Evolutionary conservation across 2,797 vertebrate species (phyloP), one percentile per base, ranked within the genome.

Genomic region (Melanotaenia nigrans): DNA sequence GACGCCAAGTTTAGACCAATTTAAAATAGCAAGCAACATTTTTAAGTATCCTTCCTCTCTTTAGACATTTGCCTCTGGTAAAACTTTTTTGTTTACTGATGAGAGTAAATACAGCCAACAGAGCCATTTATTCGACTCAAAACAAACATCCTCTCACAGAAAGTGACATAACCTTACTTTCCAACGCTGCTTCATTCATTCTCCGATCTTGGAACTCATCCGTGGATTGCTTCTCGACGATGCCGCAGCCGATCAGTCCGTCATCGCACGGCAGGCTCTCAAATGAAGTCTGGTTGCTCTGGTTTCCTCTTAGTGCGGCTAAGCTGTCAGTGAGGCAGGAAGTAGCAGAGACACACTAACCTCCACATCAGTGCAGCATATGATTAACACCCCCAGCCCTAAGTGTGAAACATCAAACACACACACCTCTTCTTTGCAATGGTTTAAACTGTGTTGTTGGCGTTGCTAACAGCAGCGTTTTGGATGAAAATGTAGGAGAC

Each of bases 281-380:
- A 22, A 56, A 0, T 32, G 24, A 38, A 38, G 51, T 68, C 63
- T 61, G 72, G 61, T 69, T 70, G 59, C 72, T 65, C 64, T 79
- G 69, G 81, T 80, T 94, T 92, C 92, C 88, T 89, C 40, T 82
- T 4, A 62, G 82, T 1, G 57, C 72, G 66, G 55, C 58, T 69
- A 10, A 56, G 35, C 73, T 66, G 58, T 54, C 13, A 30, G 40
- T 32, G 60, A 89, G 61, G 84, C 93, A 94, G 94, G 94, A 94
- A 94, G 87, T 85, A 3, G 20, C 35, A 61, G 0, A 32, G 24
- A 42, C n/a, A 56, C 2, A 10, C 71, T 67, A 28, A 9, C 65
- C 57, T 51, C 49, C 47, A 56, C 13, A 20, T 42, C 24, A 28
- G 24, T 0, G 58, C 65, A 66, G 59, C 0, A 4, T 36, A 42